phyloP scores from a whole-genome alignment of 2,113 vertebrate genomes.

The Oreochromis spilurus region DNA sequence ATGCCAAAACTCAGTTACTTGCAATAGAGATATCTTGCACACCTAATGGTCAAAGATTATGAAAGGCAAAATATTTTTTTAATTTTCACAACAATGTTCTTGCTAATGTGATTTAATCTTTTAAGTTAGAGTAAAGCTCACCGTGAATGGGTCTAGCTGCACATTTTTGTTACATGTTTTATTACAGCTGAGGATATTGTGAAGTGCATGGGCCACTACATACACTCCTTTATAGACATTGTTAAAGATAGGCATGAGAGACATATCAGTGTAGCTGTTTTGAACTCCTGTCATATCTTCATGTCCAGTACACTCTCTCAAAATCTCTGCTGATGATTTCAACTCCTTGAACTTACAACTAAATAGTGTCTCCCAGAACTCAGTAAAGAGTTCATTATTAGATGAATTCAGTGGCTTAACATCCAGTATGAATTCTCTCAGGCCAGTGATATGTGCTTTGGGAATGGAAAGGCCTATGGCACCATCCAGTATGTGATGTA shows the following conservation, averaged over 20 bases:
- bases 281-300: conserved; percentile 51
- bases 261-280: conserved; percentile 52
- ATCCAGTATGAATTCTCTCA: conserved; percentile 56
- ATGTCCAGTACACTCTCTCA: conserved; percentile 51
- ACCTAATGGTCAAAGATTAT: not conserved
- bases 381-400: conserved; percentile 26
- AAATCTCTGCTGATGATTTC: not conserved
- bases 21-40: not conserved
- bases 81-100: not conserved
- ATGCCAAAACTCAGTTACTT: not conserved
- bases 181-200: conserved; percentile 50
- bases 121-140: conserved; percentile 1
- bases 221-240: conserved; percentile 74
- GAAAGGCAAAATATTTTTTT: not conserved
- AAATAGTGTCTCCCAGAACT: conserved; percentile 68
- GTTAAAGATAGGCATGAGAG: conserved; percentile 36
- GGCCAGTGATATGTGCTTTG: conserved; percentile 53
- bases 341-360: conserved; percentile 43
- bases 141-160: conserved; percentile 43
- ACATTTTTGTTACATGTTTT: conserved; percentile 43
- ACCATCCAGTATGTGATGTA: conserved; percentile 58
- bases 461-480: conserved; percentile 69
- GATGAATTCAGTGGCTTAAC: not conserved
- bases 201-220: conserved; percentile 67
- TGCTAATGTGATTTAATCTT: not conserved